Conservation (phyloP, 2,113 vertebrate species). For the Pachypanchax playfairii region DNA sequence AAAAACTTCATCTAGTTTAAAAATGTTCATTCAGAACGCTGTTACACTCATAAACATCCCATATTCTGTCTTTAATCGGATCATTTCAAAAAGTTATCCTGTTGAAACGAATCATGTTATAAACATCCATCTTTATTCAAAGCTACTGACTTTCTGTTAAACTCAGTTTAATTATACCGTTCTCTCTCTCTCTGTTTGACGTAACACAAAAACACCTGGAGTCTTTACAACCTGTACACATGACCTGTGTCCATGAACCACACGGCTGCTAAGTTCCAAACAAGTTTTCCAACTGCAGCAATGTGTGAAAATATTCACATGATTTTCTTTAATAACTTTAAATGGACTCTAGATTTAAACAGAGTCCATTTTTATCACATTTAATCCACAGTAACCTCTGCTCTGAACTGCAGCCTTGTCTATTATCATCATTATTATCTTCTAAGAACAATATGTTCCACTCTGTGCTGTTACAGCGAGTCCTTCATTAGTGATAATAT, state of each 20-base stretch:
- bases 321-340: no score
- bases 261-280: no score
- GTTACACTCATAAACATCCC: no score
- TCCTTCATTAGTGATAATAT: constrained; percentile 27
- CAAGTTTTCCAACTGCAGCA: no score
- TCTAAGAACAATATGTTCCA: constrained; percentile 37
- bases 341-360: neutral
- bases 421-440: constrained; percentile 15
- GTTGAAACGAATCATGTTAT: neutral
- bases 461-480: constrained; percentile 19
- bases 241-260: neutral
- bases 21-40: no score
- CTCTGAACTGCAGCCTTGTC: constrained; percentile 5
- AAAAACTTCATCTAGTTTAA: no score
- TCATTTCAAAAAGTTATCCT: no score
- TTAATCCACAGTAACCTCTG: neutral
- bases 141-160: neutral
- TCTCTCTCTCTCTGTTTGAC: neutral
- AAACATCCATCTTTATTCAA: neutral
- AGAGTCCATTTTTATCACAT: constrained; percentile 2
- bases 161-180: neutral
- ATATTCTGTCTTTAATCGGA: no score
- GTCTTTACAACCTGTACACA: neutral
- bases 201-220: neutral
- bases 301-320: no score